Percentiles rank a stretch among this genome's conserved stretches.
Evolutionary conservation across 2,888 invertebrate species (phyloP).

Genomic region (Flexamia atlantica): DNA sequence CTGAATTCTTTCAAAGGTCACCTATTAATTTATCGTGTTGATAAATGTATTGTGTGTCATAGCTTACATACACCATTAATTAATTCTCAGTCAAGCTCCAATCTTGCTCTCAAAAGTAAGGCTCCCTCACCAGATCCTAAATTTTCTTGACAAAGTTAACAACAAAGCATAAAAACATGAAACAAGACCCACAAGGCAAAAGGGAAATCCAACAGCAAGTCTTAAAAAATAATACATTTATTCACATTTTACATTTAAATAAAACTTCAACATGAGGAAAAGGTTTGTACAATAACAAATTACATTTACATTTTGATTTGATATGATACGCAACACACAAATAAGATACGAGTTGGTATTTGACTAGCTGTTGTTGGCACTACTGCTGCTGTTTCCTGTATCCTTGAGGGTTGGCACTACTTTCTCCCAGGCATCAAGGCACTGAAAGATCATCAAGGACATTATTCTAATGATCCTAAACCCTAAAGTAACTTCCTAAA

Average conservation of each 20-base stretch:
- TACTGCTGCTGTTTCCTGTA: conserved; percentile 33
- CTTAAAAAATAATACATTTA: conserved; percentile 27
- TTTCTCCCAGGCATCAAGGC: conserved; percentile 78
- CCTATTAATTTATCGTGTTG: no score
- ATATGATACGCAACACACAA: conserved; percentile 13
- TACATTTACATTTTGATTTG: conserved; percentile 15
- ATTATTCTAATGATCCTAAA: background rate
- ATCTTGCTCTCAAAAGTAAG: no score
- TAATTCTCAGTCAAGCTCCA: no score
- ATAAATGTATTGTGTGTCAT: no score
- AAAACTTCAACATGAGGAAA: background rate
- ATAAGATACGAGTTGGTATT: background rate
- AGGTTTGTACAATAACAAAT: conserved; percentile 7
- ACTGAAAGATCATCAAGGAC: conserved; percentile 72
- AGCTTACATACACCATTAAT: no score
- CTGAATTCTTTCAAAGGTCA: no score
- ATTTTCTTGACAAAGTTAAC: no score
- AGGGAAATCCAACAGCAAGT: no score
- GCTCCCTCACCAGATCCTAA: no score
- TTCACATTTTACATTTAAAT: conserved; percentile 32
- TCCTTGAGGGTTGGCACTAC: conserved; percentile 72
- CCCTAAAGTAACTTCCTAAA: no score
- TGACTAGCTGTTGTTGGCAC: conserved; percentile 37
- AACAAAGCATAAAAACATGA: no score
- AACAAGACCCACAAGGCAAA: no score